Evolutionary conservation across 2,888 invertebrate genomes (phyloP), one percentile per base, ranked within the genome.

Genomic region (Lampropteryx suffumata): DNA sequence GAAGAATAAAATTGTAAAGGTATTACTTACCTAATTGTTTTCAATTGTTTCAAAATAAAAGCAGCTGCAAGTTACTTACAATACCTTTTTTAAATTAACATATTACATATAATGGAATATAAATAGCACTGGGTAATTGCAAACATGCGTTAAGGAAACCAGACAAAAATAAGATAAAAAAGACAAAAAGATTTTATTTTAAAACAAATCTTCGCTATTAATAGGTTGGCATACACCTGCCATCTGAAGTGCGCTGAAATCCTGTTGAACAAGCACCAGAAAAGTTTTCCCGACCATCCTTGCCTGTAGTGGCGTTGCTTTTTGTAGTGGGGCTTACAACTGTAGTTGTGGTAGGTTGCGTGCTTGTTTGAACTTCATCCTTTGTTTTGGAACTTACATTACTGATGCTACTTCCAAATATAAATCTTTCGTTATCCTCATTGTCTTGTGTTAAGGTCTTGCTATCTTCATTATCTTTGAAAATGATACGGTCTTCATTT

Each of bases 241-340:
- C 85, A 55, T 87, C 87, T 29, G 68, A 33, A 7, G 86, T 84
- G 8, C 78, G 73, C 54, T 65, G 46, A 55, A 57, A 86, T 1
- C 87, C 87, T 12, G 76, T 9, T 2, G 72, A 29, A 62, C 89
- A 88, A 17, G 65, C 71, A 24, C 64, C 87, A 3, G 47, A 11
- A 45, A 88, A 82, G 50, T 76, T 83, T 64, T 80, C 83, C 56
- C 73, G 71, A 9, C 79, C 83, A 6, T 78, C 76, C 56, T 76
- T 71, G n/a, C 40, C 57, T 1, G 61, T 64, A 3, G 64, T 69
- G 7, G 57, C 46, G 39, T 57, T 59, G 13, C 49, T 51, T n/a
- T 57, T 54, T 1, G 47, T 45, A 5, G 43, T 7, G 32, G 55
- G 50, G 24, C 26, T 45, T n/a, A 53, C 17, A 3, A 17, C 51